Evolutionary conservation across 2,797 vertebrate genomes (phyloP).

Genomic region (Clangula hyemalis): DNA sequence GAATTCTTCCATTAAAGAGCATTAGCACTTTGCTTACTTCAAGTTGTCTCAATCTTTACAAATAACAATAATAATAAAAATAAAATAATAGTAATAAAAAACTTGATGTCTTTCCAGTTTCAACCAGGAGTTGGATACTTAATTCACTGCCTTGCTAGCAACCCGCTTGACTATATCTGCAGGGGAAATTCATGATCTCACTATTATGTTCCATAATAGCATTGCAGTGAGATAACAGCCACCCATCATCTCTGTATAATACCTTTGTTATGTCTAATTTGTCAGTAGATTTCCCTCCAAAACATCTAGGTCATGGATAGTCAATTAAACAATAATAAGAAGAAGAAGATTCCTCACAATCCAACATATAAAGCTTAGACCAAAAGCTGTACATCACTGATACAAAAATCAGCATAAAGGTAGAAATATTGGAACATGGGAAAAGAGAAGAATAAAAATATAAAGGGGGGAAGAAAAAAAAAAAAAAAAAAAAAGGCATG

Average conservation of each 20-base stretch:
- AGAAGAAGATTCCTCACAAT: not conserved
- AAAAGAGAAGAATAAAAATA: not conserved
- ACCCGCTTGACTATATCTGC: not conserved
- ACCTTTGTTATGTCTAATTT: not conserved
- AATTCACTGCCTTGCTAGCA: not conserved
- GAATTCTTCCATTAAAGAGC: not conserved
- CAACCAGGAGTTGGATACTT: not conserved
- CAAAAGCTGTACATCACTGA: constrained; percentile 1
- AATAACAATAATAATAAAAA: not conserved
- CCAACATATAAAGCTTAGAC: not conserved
- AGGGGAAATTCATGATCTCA: not conserved
- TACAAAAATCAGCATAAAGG: constrained; percentile 12
- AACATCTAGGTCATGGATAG: not conserved
- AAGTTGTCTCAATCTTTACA: not conserved
- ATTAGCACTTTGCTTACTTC: not conserved
- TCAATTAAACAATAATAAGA: not conserved
- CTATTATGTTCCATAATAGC: not conserved
- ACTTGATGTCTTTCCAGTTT: not conserved
- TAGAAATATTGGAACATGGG: not conserved
- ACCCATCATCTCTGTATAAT: not conserved
- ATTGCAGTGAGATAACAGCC: not conserved
- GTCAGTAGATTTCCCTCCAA: not conserved
- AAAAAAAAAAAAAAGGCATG: constrained; percentile 5
- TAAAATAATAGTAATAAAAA: not conserved
- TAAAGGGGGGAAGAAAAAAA: not conserved